Base-by-base conservation (phyloP, 2,113 vertebrate genomes). In the Aythya baeri region DNA sequence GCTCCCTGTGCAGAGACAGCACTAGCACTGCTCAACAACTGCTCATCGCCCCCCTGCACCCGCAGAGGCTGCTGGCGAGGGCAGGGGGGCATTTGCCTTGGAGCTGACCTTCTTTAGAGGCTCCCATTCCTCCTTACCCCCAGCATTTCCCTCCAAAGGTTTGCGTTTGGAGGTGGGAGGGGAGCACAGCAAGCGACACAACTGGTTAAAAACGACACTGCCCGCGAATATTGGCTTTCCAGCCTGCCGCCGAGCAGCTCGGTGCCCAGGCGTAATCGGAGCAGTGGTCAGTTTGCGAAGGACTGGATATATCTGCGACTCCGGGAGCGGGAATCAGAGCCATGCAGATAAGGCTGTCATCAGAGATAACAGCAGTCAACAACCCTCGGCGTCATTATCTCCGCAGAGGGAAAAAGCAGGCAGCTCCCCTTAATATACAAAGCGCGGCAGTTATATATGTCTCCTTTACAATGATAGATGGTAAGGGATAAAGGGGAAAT, bases 281-380 rank as follows among this genome's bases (percentile, higher is more conserved):
- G 96, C 86, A 91, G 94, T 91, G 95, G 97, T 96, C 96, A 97
- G 46, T 95, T 96, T 96, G 93, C 17, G 49, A 95, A 95, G 96
- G 85, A 95, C 96, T 97, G 93, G 96, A 93, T 97, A 97, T 97
- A 97, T 97, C 93, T 96, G 88, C 18, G 17, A 89, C 93, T 97
- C 92, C 0, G 91, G 93, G 94, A 94, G 95, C 23, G 10, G 89
- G 97, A 97, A 97, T 97, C 97, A 96, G 97, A 97, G 96, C 95
- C 97, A 96, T 96, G 95, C 97, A 98, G 97, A 97, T 98, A 98
- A 98, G 97, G 96, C 95, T 97, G 97, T 97, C 97, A 97, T 96
- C 94, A 92, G 92, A 97, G 97, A 98, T 98, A 97, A 98, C 96
- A 95, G 97, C 96, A 97, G 97, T 97, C 97, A 98, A 97, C 97